Evolutionary conservation across 2,797 vertebrate genomes (phyloP).

Genomic region (Esox masquinongy): DNA sequence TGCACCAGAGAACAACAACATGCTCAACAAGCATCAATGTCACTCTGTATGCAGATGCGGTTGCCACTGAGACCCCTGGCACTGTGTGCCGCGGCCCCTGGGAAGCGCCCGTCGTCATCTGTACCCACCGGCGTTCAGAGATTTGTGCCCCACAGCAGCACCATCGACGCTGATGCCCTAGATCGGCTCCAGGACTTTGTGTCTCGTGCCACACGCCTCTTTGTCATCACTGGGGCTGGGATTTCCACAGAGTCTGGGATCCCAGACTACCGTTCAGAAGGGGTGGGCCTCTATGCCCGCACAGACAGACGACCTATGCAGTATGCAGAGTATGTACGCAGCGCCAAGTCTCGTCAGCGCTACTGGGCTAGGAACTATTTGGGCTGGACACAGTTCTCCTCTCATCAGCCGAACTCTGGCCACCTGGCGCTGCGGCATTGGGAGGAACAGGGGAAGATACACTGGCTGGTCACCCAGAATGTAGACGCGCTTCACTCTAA

Average conservation of each 20-base stretch:
- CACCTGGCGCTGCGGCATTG: conserved; percentile 81
- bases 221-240: conserved; percentile 90
- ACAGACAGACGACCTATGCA: conserved; percentile 88
- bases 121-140: conserved; percentile 33
- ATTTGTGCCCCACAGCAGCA: conserved; percentile 85
- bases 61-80: conserved; percentile 45
- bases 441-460: conserved; percentile 85
- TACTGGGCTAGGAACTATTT: conserved; percentile 98
- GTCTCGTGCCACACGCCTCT: conserved; percentile 75
- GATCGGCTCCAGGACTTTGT: conserved; percentile 85
- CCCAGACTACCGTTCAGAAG: conserved; percentile 94
- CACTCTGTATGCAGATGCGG: conserved; percentile 63
- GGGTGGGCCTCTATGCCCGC: conserved; percentile 89
- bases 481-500: conserved; percentile 93
- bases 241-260: conserved; percentile 96
- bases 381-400: conserved; percentile 94
- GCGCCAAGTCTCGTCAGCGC: conserved; percentile 82
- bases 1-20: background rate
- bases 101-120: conserved; percentile 42
- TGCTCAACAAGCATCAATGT: background rate
- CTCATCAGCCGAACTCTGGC: conserved; percentile 84
- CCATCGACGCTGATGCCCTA: conserved; percentile 70
- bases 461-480: conserved; percentile 97
- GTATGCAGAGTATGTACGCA: conserved; percentile 84
- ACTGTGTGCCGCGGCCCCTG: conserved; percentile 28